These are phyloP conservation scores for Apogon talboti DNA, from an alignment of 2,797 vertebrate genomes.

Conservation along the genomic window DNA sequence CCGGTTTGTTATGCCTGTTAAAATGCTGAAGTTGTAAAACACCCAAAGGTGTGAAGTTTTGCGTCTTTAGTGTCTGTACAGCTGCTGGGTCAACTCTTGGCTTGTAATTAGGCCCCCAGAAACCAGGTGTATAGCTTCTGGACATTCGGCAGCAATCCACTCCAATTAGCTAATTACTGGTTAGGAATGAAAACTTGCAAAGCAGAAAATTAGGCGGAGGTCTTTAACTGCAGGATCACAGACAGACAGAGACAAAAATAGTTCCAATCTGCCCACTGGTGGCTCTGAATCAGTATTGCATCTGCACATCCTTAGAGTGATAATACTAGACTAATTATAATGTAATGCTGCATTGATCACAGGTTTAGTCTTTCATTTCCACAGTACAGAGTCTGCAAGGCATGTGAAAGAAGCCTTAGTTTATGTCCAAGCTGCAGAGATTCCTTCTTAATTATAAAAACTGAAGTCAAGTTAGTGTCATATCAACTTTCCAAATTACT, in stretches of 20 bases:
- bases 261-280: slow-evolving; percentile 78
- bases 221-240: slow-evolving; percentile 14
- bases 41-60: slow-evolving; percentile 61
- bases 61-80: slow-evolving; percentile 36
- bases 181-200: slow-evolving; percentile 17
- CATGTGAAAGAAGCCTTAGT: no score
- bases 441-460: slow-evolving; percentile 16
- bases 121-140: slow-evolving; percentile 62
- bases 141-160: slow-evolving; percentile 24
- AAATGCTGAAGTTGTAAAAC: slow-evolving; percentile 41
- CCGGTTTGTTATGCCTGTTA: slow-evolving; percentile 16
- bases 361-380: neutral
- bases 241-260: slow-evolving; percentile 26
- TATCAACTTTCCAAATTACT: slow-evolving; percentile 42
- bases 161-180: slow-evolving; percentile 31
- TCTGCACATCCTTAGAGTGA: neutral
- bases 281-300: slow-evolving; percentile 63
- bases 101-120: slow-evolving; percentile 55
- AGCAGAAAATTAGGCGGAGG: slow-evolving; percentile 7
- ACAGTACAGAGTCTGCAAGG: no score
- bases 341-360: slow-evolving; percentile 8
- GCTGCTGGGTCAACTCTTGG: slow-evolving; percentile 39
- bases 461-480: slow-evolving; percentile 5
- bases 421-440: slow-evolving; percentile 18
- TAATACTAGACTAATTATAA: slow-evolving; percentile 29